Percentiles rank a stretch among this genome's conserved stretches.
Conservation (phyloP, 2,113 vertebrate genomes). For the Chlorocebus sabaeus region DNA sequence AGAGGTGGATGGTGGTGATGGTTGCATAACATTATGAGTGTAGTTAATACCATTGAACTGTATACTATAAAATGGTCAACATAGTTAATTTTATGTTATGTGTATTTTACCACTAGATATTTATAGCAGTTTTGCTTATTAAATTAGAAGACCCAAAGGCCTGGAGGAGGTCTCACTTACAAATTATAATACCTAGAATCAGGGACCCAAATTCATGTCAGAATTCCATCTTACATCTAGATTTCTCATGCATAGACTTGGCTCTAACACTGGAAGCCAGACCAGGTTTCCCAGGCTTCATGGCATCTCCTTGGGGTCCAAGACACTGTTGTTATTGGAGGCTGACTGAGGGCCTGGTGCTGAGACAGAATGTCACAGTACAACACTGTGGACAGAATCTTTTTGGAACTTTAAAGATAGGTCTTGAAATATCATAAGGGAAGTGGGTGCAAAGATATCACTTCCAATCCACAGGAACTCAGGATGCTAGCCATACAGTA, state of each 20-base stretch:
- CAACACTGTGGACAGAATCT: conserved; percentile 3
- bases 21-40: background rate
- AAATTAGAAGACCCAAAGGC: conserved; percentile 14
- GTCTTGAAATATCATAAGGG: background rate
- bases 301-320: background rate
- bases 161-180: background rate
- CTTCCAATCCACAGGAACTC: background rate
- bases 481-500: background rate
- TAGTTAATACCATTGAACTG: background rate
- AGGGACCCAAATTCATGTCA: conserved; percentile 12
- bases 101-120: background rate
- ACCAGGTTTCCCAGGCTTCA: background rate
- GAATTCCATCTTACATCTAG: background rate
- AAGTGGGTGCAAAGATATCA: background rate
- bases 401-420: background rate
- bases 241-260: background rate
- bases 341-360: background rate
- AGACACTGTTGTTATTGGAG: background rate
- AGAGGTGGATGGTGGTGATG: background rate
- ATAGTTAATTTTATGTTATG: background rate
- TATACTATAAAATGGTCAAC: background rate
- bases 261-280: background rate
- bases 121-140: conserved; percentile 23
- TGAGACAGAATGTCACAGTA: background rate
- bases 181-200: background rate